A percentile compares a stretch with the other conserved stretches of the same genome.
Conservation (phyloP, 2,797 vertebrate genomes). For the Tapirus indicus region DNA sequence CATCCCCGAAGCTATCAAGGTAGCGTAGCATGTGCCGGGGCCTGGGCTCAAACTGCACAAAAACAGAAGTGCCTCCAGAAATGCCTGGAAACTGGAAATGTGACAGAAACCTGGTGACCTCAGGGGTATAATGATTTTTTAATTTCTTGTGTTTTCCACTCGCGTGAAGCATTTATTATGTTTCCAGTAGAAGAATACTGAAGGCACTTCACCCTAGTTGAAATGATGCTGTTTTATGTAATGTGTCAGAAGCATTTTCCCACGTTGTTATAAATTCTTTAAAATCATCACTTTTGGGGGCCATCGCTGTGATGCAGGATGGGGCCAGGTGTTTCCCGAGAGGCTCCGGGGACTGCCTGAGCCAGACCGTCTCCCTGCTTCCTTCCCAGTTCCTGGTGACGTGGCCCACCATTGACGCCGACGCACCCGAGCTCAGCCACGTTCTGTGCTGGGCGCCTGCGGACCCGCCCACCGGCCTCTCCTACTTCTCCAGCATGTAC, state of each 20-base stretch:
- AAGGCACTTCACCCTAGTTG: background rate
- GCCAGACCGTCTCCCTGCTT: background rate
- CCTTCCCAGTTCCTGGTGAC: constrained; percentile 95
- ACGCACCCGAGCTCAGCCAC: constrained; percentile 97
- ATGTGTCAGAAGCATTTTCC: background rate
- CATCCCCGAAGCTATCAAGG: constrained; percentile 98
- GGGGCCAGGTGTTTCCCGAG: background rate
- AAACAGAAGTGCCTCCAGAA: background rate
- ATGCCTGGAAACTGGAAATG: background rate
- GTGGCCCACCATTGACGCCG: constrained; percentile 98
- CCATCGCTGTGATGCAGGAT: background rate
- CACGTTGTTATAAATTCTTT: background rate
- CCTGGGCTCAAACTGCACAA: too few species aligned
- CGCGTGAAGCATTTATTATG: background rate
- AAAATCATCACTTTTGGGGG: background rate
- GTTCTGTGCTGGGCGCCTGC: constrained; percentile 97
- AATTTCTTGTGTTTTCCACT: background rate
- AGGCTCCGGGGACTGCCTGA: background rate
- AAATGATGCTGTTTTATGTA: background rate
- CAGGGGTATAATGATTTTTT: background rate
- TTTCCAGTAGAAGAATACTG: background rate
- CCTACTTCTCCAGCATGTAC: constrained; percentile 99
- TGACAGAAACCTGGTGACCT: background rate
- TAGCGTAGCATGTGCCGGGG: constrained; percentile 45
- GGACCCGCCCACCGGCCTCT: constrained; percentile 97